phyloP scores from a whole-genome alignment of 2,113 vertebrate species.

The Pygoscelis antarcticus region DNA sequence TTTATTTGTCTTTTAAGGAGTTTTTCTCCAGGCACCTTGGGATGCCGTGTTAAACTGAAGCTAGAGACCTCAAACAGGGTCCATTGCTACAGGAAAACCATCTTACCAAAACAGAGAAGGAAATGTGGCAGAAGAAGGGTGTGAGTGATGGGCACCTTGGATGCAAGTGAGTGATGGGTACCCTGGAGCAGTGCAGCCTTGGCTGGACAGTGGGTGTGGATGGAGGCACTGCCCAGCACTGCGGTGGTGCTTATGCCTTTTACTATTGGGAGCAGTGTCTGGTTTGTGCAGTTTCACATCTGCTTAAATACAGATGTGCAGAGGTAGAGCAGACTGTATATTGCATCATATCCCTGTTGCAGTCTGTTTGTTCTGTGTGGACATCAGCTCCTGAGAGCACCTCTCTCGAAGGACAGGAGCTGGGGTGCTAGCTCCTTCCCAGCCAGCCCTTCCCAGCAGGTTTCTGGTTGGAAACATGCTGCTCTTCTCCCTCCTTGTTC shows the following conservation, averaged over 20 bases:
- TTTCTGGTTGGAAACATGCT: neutral
- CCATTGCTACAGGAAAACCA: neutral
- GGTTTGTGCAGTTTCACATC: neutral
- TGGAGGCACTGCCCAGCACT: neutral
- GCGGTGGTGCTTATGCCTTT: accelerated
- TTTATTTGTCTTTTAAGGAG: neutral
- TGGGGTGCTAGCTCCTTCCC: neutral
- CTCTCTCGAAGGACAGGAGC: neutral
- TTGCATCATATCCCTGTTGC: neutral
- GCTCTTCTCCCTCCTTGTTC: neutral
- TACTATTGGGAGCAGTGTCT: accelerated
- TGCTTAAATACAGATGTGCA: neutral
- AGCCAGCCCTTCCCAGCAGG: neutral
- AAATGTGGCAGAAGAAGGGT: accelerated
- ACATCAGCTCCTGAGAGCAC: neutral
- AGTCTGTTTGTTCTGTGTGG: neutral
- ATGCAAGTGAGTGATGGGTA: neutral
- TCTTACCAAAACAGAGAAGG: neutral
- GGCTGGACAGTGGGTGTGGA: no score
- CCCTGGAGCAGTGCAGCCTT: neutral
- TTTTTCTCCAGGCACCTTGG: neutral
- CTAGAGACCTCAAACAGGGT: neutral
- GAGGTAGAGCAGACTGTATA: accelerated
- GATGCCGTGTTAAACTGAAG: neutral
- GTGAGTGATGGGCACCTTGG: neutral